Conservation (phyloP, 2,113 vertebrate species). For the Regulus satrapa region DNA sequence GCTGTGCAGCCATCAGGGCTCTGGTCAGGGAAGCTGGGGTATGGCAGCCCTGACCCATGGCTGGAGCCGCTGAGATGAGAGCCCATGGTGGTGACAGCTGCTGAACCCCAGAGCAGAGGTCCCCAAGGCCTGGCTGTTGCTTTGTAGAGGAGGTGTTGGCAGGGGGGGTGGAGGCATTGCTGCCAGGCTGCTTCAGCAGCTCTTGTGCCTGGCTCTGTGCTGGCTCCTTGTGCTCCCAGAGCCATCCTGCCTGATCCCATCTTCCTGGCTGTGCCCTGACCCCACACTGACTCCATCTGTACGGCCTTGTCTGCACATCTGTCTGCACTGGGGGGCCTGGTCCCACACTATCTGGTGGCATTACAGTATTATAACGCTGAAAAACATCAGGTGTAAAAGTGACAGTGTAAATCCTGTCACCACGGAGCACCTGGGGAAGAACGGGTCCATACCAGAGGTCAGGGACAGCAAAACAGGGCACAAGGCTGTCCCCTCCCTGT, state of each 20-base stretch:
- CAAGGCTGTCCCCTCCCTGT: rapidly evolving
- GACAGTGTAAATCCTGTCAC: too few relatives aligned
- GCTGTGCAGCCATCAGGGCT: not conserved
- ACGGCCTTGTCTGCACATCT: not conserved
- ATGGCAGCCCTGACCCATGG: rapidly evolving
- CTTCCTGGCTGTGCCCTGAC: not conserved
- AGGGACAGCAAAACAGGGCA: not conserved
- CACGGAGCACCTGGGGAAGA: not conserved
- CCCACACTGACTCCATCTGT: not conserved
- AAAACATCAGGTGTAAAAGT: not conserved
- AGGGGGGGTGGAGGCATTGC: rapidly evolving
- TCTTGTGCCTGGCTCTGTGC: rapidly evolving
- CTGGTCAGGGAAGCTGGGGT: not conserved
- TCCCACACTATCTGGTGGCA: not conserved
- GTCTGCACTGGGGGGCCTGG: not conserved
- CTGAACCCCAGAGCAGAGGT: not conserved
- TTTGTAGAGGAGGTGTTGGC: not conserved
- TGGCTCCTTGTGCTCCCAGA: not conserved
- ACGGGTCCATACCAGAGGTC: not conserved
- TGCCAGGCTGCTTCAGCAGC: not conserved
- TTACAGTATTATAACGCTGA: not conserved
- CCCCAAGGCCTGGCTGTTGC: not conserved
- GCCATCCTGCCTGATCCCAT: not conserved
- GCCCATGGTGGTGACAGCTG: rapidly evolving
- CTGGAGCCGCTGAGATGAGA: not conserved